phyloP scores from a whole-genome alignment of 2,888 invertebrate genomes.

The Drosophila nr. perissopoda region DNA sequence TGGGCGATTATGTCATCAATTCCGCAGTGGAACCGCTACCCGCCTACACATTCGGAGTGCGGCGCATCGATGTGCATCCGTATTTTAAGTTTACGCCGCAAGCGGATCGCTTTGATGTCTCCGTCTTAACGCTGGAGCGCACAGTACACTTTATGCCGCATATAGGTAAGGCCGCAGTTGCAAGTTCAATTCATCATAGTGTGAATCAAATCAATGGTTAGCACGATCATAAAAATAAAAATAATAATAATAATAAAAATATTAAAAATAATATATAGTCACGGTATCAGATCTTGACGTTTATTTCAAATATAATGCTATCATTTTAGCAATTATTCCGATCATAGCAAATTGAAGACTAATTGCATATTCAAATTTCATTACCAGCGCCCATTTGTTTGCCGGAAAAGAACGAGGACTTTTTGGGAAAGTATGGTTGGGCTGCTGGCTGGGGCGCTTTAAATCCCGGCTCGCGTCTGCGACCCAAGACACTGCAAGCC shows the following conservation, averaged over 20 bases:
- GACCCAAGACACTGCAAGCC: conserved; percentile 95
- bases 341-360: not conserved
- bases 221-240: not conserved
- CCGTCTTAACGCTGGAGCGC: conserved; percentile 93
- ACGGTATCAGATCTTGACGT: not conserved
- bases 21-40: conserved; percentile 96
- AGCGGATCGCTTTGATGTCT: conserved; percentile 95
- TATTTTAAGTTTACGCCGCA: conserved; percentile 97
- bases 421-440: conserved; percentile 95
- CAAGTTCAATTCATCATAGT: no score
- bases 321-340: not conserved
- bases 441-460: conserved; percentile 97
- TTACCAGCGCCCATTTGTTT: conserved; percentile 92
- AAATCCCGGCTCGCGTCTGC: conserved; percentile 92
- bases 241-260: no score
- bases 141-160: conserved; percentile 96
- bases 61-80: conserved; percentile 95
- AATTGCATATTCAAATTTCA: not conserved
- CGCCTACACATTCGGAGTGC: conserved; percentile 96
- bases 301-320: not conserved
- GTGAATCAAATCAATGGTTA: not conserved
- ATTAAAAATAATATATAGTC: no score
- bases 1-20: conserved; percentile 95
- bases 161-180: conserved; percentile 87
- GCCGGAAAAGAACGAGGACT: conserved; percentile 95